Percentiles rank a stretch among this genome's conserved stretches.
These are phyloP conservation scores for Danio aesculapii DNA, from an alignment of 2,797 vertebrate species.

Conservation along the genomic window DNA sequence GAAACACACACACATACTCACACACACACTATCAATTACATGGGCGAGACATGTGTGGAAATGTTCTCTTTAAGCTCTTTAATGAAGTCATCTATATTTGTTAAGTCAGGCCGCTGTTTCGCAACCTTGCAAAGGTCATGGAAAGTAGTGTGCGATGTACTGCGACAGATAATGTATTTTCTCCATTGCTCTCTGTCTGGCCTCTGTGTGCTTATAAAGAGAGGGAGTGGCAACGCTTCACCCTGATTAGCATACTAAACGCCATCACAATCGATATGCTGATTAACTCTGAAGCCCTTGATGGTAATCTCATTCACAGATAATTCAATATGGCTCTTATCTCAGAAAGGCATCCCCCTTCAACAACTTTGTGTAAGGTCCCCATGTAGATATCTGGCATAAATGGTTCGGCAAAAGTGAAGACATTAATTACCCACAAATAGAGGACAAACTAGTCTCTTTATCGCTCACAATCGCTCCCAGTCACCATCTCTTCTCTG, in stretches of 20 bases:
- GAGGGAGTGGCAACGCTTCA: constrained; percentile 25
- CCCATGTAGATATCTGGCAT: constrained; percentile 57
- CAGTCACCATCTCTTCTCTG: constrained; percentile 21
- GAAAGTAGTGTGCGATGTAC: constrained; percentile 22
- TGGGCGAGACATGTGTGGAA: constrained; percentile 17
- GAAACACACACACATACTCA: constrained; percentile 1
- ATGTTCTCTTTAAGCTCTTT: constrained; percentile 51
- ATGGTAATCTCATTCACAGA: constrained; percentile 71
- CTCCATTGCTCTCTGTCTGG: constrained; percentile 29
- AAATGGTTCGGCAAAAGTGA: constrained; percentile 48
- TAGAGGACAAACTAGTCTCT: constrained; percentile 47
- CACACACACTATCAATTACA: constrained; percentile 25
- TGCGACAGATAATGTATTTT: constrained; percentile 30
- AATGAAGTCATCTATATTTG: constrained; percentile 57
- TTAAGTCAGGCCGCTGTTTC: constrained; percentile 49
- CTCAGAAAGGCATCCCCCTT: constrained; percentile 65
- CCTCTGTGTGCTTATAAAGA: constrained; percentile 38
- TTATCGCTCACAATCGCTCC: constrained; percentile 15
- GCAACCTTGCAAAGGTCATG: constrained; percentile 57
- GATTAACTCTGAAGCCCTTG: constrained; percentile 70
- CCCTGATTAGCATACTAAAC: constrained; percentile 63
- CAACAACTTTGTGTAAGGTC: constrained; percentile 61
- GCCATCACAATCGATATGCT: constrained; percentile 68
- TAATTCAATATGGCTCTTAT: constrained; percentile 73
- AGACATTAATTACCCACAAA: constrained; percentile 66